These are phyloP conservation scores for Anoplolepis gracilipes DNA, from an alignment of 1,140 invertebrate genomes.

Conservation along the genomic window DNA sequence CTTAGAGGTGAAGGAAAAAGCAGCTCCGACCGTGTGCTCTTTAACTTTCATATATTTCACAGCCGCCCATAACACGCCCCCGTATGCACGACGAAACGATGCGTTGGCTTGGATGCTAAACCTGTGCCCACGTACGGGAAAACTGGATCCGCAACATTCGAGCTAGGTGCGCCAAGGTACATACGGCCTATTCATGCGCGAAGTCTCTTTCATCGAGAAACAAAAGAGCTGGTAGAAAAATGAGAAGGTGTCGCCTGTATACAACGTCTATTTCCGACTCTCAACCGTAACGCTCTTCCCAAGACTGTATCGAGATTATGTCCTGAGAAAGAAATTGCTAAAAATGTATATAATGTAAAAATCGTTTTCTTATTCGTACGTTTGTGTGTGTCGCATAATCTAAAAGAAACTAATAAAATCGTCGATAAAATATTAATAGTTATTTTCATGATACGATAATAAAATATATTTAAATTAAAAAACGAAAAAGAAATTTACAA, in stretches of 20 bases:
- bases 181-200: slow-evolving; percentile 46
- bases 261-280: slow-evolving; percentile 30
- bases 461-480: no score
- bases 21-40: slow-evolving; percentile 11
- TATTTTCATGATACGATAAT: no score
- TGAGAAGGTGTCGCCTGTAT: slow-evolving; percentile 41
- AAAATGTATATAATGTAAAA: slow-evolving; percentile 1
- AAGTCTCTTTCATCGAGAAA: slow-evolving; percentile 14
- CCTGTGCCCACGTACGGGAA: slow-evolving; percentile 49
- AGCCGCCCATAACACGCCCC: slow-evolving; percentile 4
- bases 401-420: background rate
- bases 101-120: slow-evolving; percentile 37
- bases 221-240: slow-evolving; percentile 34
- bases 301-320: background rate
- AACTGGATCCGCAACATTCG: slow-evolving; percentile 53
- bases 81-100: slow-evolving; percentile 38
- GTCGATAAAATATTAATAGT: no score
- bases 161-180: slow-evolving; percentile 36
- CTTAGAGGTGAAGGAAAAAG: background rate
- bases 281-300: background rate
- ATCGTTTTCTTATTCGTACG: background rate
- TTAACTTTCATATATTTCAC: slow-evolving; percentile 38
- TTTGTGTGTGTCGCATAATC: background rate
- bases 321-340: background rate
- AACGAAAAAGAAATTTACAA: background rate